Percentiles rank a stretch among this genome's conserved stretches.
These are phyloP conservation scores for Mongoloraphidia duomilia DNA, from an alignment of 2,888 invertebrate species.

Conservation along the genomic window DNA sequence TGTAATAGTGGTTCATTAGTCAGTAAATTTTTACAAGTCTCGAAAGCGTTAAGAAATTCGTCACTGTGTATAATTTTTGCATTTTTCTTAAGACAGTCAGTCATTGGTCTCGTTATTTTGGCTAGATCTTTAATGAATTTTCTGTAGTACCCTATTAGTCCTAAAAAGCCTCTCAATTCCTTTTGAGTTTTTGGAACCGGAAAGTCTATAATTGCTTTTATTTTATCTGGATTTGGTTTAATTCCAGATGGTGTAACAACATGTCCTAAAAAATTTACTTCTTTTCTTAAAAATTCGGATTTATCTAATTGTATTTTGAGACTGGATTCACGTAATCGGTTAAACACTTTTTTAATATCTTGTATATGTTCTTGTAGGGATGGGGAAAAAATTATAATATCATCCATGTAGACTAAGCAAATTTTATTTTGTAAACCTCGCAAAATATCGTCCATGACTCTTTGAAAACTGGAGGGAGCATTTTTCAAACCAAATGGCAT, in stretches of 20 bases:
- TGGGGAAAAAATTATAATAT: slow-evolving; percentile 12
- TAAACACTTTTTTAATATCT: slow-evolving; percentile 9
- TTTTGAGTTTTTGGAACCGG: no score
- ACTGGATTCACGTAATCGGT: slow-evolving; percentile 10
- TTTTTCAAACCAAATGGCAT: slow-evolving; percentile 19
- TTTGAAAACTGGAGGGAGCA: slow-evolving; percentile 17
- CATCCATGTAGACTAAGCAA: slow-evolving; percentile 17
- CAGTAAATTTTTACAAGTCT: no score
- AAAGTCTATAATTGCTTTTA: no score
- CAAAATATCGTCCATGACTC: slow-evolving; percentile 15
- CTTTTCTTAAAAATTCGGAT: slow-evolving; percentile 12
- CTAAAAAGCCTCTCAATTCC: no score
- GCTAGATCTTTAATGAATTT: no score
- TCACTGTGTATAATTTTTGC: slow-evolving; percentile 2
- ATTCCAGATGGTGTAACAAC: slow-evolving; percentile 6
- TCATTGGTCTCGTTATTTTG: no score
- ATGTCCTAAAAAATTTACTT: slow-evolving; percentile 13
- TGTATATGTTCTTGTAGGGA: slow-evolving; percentile 11
- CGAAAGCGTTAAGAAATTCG: slow-evolving; percentile 3
- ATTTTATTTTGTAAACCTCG: slow-evolving; percentile 12
- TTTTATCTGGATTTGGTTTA: no score
- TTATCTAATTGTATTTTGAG: slow-evolving; percentile 15
- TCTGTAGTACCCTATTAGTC: no score
- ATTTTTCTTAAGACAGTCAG: no score
- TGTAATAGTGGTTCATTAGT: no score